These are phyloP conservation scores for Lordiphosa collinella DNA, from an alignment of 1,140 invertebrate genomes.

Conservation along the genomic window DNA sequence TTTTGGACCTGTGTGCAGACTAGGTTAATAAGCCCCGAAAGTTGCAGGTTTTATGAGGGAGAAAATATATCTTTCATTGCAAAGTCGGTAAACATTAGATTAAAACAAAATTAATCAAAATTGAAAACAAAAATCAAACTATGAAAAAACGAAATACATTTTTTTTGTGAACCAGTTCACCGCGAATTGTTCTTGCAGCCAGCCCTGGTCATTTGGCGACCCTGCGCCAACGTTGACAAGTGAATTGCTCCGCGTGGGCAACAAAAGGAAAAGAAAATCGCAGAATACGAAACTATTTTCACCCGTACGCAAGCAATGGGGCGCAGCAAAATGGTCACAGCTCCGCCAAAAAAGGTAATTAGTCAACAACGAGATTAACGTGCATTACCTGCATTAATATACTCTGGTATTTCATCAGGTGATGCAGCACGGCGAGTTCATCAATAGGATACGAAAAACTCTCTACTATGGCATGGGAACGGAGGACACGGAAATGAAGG, in stretches of 20 bases:
- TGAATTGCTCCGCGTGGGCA: slow-evolving; percentile 6
- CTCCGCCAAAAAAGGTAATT: slow-evolving; percentile 43
- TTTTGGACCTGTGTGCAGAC: too few relatives aligned
- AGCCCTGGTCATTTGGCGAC: background rate
- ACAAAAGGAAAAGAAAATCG: slow-evolving; percentile 1
- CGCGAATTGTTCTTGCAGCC: too few relatives aligned
- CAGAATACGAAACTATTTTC: background rate
- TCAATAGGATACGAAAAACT: slow-evolving; percentile 89
- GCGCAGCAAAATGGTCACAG: slow-evolving; percentile 41
- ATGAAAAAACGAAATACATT: background rate
- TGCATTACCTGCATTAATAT: background rate
- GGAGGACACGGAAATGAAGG: slow-evolving; percentile 81
- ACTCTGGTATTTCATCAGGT: slow-evolving; percentile 32
- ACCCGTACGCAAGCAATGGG: slow-evolving; percentile 23
- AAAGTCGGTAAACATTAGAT: too few relatives aligned
- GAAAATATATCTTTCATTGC: too few relatives aligned
- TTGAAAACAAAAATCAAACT: background rate
- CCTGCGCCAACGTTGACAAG: background rate
- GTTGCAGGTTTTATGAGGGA: too few relatives aligned
- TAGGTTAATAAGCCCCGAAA: too few relatives aligned
- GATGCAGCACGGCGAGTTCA: slow-evolving; percentile 84
- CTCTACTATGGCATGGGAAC: slow-evolving; percentile 93
- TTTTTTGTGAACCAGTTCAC: background rate
- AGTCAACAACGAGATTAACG: background rate
- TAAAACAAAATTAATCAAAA: background rate